Evolutionary conservation across 2,113 vertebrate species (phyloP).

Genomic region (Hipposideros armiger): DNA sequence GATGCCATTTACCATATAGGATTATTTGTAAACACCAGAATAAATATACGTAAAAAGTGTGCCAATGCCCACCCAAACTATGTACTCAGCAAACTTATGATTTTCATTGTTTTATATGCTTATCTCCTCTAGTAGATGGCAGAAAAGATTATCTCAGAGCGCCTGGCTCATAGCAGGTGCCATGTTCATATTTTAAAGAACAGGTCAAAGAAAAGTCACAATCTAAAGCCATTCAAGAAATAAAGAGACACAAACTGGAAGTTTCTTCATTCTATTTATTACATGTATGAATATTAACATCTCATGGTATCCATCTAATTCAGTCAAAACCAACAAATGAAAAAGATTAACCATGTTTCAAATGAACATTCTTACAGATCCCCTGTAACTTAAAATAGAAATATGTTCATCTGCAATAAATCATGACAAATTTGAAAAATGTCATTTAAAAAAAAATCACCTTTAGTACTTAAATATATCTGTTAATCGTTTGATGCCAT

Average conservation of each 20-base stretch:
- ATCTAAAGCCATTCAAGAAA: slow-evolving; percentile 79
- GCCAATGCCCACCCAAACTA: background rate
- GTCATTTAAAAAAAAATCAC: slow-evolving; percentile 77
- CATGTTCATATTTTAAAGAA: slow-evolving; percentile 38
- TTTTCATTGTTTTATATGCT: background rate
- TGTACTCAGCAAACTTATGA: background rate
- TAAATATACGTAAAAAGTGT: background rate
- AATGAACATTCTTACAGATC: slow-evolving; percentile 88
- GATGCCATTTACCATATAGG: background rate
- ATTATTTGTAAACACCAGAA: background rate
- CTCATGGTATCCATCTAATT: slow-evolving; percentile 89
- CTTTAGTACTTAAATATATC: slow-evolving; percentile 85
- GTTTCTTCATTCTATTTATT: slow-evolving; percentile 90
- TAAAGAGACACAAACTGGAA: slow-evolving; percentile 82
- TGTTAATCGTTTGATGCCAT: slow-evolving; percentile 85
- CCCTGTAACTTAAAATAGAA: slow-evolving; percentile 85
- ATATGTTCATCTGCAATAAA: slow-evolving; percentile 84
- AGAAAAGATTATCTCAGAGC: slow-evolving; percentile 8
- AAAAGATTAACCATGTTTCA: slow-evolving; percentile 88
- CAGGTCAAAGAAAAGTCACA: slow-evolving; percentile 19
- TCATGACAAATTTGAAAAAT: slow-evolving; percentile 81
- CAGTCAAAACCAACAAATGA: slow-evolving; percentile 90
- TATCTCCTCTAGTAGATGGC: background rate
- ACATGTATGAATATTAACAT: slow-evolving; percentile 91
- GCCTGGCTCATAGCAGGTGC: background rate